Evolutionary conservation across 2,113 vertebrate genomes (phyloP).

Genomic region (Ia io): DNA sequence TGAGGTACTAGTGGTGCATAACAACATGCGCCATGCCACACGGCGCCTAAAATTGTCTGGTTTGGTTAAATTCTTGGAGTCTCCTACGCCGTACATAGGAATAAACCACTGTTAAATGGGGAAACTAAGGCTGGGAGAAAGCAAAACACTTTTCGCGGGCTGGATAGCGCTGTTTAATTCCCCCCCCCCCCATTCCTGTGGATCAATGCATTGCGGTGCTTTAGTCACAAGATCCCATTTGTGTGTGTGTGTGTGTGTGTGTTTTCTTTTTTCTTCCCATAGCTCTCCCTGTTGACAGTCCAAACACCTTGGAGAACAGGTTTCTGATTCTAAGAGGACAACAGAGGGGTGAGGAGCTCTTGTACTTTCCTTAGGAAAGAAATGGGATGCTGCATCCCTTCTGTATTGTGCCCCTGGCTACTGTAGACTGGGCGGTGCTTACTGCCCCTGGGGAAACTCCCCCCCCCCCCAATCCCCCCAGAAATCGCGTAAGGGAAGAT

Average conservation of each 20-base stretch:
- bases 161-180: background rate
- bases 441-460: background rate
- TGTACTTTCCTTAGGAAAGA: background rate
- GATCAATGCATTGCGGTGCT: background rate
- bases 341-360: slow-evolving; percentile 51
- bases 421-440: background rate
- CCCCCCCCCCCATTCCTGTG: background rate
- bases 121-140: slow-evolving; percentile 59
- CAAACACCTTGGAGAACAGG: slow-evolving; percentile 63
- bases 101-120: background rate
- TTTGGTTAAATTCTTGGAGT: slow-evolving; percentile 14
- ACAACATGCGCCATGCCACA: background rate
- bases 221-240: slow-evolving; percentile 20
- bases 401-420: background rate
- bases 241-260: background rate
- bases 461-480: background rate
- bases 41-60: background rate
- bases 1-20: background rate
- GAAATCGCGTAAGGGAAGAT: background rate
- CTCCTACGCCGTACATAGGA: background rate
- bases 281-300: slow-evolving; percentile 48
- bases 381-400: background rate
- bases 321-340: slow-evolving; percentile 57
- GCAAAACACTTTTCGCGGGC: background rate
- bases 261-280: slow-evolving; percentile 34